These are phyloP conservation scores for Oligia fasciuncula DNA, from an alignment of 2,888 invertebrate genomes.

Conservation along the genomic window DNA sequence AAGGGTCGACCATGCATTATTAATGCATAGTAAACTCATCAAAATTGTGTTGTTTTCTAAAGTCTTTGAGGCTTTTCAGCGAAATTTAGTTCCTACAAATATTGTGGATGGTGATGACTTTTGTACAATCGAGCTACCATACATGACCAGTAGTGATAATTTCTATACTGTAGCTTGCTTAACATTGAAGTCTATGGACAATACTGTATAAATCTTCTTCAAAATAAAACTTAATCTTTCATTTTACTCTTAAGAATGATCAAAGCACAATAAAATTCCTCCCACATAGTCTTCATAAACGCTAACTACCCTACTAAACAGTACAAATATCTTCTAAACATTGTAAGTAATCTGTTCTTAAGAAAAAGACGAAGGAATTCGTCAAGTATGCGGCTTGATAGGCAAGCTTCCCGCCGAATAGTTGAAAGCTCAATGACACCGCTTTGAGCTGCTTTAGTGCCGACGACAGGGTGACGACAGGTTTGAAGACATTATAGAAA, in stretches of 20 bases:
- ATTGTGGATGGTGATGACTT: background rate
- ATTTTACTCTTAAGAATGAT: background rate
- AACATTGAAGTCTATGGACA: background rate
- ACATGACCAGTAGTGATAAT: background rate
- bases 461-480: slow-evolving; percentile 52
- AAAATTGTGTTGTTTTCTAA: background rate
- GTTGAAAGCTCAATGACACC: slow-evolving; percentile 85
- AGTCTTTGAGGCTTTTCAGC: background rate
- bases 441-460: slow-evolving; percentile 65
- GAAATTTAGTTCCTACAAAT: background rate
- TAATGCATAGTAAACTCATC: background rate
- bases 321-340: slow-evolving; percentile 48
- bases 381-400: slow-evolving; percentile 59
- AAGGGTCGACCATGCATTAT: background rate
- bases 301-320: slow-evolving; percentile 18
- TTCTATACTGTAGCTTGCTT: background rate
- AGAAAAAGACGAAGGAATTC: slow-evolving; percentile 60
- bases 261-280: slow-evolving; percentile 15
- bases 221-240: background rate
- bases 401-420: slow-evolving; percentile 75
- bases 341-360: slow-evolving; percentile 57
- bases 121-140: background rate
- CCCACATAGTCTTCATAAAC: slow-evolving; percentile 18
- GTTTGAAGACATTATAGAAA: background rate
- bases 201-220: background rate